Base-by-base conservation (phyloP, 2,888 invertebrate species). In the Aspidiotus destructor region DNA sequence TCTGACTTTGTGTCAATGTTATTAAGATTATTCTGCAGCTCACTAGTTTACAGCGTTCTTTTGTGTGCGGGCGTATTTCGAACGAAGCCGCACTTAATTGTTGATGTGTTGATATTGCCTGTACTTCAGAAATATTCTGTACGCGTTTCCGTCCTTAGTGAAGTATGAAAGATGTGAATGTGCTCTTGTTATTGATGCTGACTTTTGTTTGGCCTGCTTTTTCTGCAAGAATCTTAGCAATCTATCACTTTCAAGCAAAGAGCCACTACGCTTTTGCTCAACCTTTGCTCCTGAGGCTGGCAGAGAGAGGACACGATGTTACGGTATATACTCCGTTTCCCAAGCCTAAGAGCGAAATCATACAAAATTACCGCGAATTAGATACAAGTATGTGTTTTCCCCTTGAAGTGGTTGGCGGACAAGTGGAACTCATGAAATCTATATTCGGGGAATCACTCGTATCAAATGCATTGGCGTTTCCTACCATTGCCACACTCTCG, bases 201-300 rank as follows among this genome's bases (percentile, higher is more conserved):
- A 28, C 28, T 28, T 28, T 28, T 5, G 28, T 28, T 5, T 28
- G 28, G 28, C 28, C 28, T 28, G 28, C 28, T 5, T 28, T 5
- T 28, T 28, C 28, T 28, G 28, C 28, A 1, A 1, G 28, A 28
- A 28, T 28, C 28, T 28, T 28, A 28, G 28, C 28, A 28, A 28
- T 28, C 28, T 28, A 28, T 28, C 28, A 28, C 28, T 28, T 28
- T 28, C 72, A 72, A 2, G 70, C 70, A 10, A 70, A 63, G 41
- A 73, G 73, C 53, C 74, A 73, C 63, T 70, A 72, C 54, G 64
- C 69, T 7, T 69, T 73, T 7, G 70, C 69, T 60, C 41, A 57
- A 10, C 54, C 73, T 6, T 69, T 73, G 17, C 11, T 67, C 9
- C 5, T 41, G 13, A 42, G 44, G n/a, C 60, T 67, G 6, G 44